phyloP scores from a whole-genome alignment of 2,797 vertebrate species.

The Fratercula arctica region DNA sequence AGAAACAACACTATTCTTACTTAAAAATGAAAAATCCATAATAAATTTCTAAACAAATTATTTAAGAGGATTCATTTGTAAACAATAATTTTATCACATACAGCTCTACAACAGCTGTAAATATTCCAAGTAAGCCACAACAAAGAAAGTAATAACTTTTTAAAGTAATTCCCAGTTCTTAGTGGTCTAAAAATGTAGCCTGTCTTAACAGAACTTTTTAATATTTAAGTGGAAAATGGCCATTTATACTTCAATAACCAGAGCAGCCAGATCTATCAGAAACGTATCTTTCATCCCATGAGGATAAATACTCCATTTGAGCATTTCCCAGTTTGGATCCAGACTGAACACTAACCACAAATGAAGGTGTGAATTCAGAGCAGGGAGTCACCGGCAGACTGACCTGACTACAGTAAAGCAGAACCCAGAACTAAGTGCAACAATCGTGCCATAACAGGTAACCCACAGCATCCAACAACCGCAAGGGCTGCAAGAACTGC shows the following conservation, averaged over 20 bases:
- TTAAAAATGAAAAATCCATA: not conserved
- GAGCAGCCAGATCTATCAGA: not conserved
- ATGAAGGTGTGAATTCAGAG: not conserved
- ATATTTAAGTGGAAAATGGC: not conserved
- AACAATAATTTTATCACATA: not conserved
- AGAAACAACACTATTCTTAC: not conserved
- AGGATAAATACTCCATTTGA: not conserved
- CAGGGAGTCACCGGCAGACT: not conserved
- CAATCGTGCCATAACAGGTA: rapidly evolving
- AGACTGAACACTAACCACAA: not conserved
- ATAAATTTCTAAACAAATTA: not conserved
- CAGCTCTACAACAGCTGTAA: not conserved
- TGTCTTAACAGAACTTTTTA: not conserved
- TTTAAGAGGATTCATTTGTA: not conserved
- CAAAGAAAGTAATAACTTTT: not conserved
- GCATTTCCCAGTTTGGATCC: not conserved
- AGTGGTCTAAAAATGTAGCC: not conserved
- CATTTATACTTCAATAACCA: not conserved
- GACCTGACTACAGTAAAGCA: not conserved
- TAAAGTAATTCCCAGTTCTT: not conserved
- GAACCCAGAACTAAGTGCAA: not conserved
- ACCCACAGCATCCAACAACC: rapidly evolving
- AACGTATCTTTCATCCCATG: rapidly evolving
- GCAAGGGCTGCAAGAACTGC: not conserved
- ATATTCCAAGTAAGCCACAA: not conserved